Base-by-base conservation (phyloP, 2,797 vertebrate species). In the Helarctos malayanus region DNA sequence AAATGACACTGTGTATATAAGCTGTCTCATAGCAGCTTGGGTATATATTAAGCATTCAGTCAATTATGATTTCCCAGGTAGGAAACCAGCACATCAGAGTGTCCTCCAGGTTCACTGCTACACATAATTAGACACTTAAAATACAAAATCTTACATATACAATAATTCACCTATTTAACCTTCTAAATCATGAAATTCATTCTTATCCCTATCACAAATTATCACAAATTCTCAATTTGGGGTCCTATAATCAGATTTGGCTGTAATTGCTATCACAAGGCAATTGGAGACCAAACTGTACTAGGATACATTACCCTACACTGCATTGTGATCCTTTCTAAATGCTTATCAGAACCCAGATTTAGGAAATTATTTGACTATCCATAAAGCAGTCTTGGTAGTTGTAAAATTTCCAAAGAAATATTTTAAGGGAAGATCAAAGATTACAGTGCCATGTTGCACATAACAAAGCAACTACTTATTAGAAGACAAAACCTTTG, bases 381-480 rank as follows among this genome's bases (percentile, higher is more conserved):
- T 84, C 35, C n/a, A 41, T 80, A 90, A 95, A 93, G 18, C 7
- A 85, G 0, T 73, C 45, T 96, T 27, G 7, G 78, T 45, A 84
- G n/a, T 35, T 93, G 29, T 93, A 41, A 87, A 41, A 85, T 95
- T 90, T 95, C 56, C 35, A 79, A 96, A 98, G 57, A 93, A 84
- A 79, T 73, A 91, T 13, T 89, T 93, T 83, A 86, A 93, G 10
- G 47, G 25, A 97, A 84, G n/a, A 97, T 96, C 71, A 96, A 96
- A 97, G 56, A 95, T 91, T 81, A 92, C 25, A 35, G 78, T 65
- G 18, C 49, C 54, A 85, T 93, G 80, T n/a, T 93, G 45, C 91
- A 2, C 56, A 82, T 85, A 97, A 96, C 87, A 93, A 95, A 97
- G 56, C n/a, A 94, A 91, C 69, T 71, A 93, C 86, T 84, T 97